A percentile compares a stretch with the other conserved stretches of the same genome.
These are phyloP conservation scores for Chrysopa pallens DNA, from an alignment of 1,140 invertebrate species.

Conservation along the genomic window DNA sequence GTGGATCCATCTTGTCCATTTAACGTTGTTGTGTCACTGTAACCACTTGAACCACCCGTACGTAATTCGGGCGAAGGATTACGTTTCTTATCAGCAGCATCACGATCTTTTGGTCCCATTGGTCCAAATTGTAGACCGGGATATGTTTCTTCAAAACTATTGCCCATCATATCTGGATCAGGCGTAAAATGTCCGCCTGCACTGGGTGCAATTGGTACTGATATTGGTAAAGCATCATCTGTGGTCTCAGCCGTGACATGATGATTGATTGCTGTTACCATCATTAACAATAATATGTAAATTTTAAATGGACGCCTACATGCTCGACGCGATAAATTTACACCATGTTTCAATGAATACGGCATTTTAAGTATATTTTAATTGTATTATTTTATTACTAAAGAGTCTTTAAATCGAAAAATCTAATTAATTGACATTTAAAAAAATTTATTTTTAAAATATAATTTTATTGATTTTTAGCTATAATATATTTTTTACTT, in stretches of 20 bases:
- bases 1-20: not conserved
- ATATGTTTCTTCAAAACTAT: conserved; percentile 16
- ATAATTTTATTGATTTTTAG: no score
- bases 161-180: conserved; percentile 3
- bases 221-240: conserved; percentile 11
- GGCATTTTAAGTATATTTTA: conserved; percentile 11
- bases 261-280: not conserved
- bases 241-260: conserved; percentile 10
- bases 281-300: conserved; percentile 14
- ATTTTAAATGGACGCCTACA: conserved; percentile 28
- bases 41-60: conserved; percentile 14
- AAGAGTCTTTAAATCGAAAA: no score
- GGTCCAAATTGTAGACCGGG: conserved; percentile 21
- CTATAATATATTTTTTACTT: no score
- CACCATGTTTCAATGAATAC: conserved; percentile 33
- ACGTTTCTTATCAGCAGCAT: conserved; percentile 4
- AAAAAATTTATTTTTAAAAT: no score
- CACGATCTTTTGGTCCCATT: conserved; percentile 18
- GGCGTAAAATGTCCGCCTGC: conserved; percentile 1
- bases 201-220: conserved; percentile 12
- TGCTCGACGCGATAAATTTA: conserved; percentile 32
- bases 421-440: no score
- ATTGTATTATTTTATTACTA: no score
- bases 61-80: conserved; percentile 4
- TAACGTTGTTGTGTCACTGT: conserved; percentile 14